Evolutionary conservation across 2,888 invertebrate genomes (phyloP).

Genomic region (Acanthoscelides obtectus): DNA sequence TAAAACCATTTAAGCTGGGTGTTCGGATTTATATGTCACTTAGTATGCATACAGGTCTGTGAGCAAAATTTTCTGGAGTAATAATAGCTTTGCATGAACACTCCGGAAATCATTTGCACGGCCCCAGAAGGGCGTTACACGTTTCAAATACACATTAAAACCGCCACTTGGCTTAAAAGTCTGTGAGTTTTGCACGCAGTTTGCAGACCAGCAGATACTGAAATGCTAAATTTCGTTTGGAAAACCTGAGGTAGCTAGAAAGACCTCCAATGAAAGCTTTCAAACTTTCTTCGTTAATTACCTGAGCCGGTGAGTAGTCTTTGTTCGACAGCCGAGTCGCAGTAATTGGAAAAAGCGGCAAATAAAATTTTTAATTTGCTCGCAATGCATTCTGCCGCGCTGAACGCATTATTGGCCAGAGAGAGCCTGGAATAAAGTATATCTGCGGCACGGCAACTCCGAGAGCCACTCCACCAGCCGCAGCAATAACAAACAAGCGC

Average conservation of each 20-base stretch:
- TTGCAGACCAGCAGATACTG: no score
- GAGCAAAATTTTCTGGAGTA: no score
- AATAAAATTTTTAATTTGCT: not conserved
- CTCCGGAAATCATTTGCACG: no score
- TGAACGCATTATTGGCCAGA: not conserved
- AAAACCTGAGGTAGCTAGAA: not conserved
- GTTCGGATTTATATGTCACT: no score
- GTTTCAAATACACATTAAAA: no score
- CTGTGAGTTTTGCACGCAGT: no score
- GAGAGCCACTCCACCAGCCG: not conserved
- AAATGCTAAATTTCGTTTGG: no score
- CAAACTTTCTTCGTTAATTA: not conserved
- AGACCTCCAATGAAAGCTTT: not conserved
- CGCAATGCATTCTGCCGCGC: not conserved
- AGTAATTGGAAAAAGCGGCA: not conserved
- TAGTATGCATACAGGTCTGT: no score
- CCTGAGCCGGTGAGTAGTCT: not conserved
- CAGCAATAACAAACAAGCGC: not conserved
- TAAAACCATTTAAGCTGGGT: no score
- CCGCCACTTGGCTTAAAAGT: no score
- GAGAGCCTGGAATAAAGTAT: not conserved
- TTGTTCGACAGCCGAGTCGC: not conserved
- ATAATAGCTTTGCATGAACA: no score
- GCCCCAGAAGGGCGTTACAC: no score
- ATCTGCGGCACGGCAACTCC: not conserved